Evolutionary conservation across 2,797 vertebrate species (phyloP), one percentile per base, ranked within the genome.

Genomic region (Clarias pachynema): DNA sequence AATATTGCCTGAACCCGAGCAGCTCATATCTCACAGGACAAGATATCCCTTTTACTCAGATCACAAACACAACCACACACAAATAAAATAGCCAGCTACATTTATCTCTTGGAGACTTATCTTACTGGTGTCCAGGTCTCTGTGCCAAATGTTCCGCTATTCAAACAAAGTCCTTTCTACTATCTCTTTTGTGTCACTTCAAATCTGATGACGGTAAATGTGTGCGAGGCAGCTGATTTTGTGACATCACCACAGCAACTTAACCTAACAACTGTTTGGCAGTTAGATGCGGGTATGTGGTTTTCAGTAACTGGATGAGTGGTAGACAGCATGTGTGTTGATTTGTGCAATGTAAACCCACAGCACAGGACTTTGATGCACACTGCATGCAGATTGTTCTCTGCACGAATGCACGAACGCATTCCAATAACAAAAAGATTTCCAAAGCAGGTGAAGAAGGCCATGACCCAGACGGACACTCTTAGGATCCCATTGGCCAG

Each of bases 321-420:
- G 44, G 44, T 44, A 65, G 3, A 75, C 12, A 26, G 16, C 16
- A 12, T 56, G 16, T 75, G 49, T 56, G 49, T 8, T 53, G 4
- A n/a, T 56, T 29, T 74, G n/a, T 53, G 40, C 15, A 74, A 56
- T 75, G n/a, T 56, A 60, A 90, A 96, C 96, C 96, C 93, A 96
- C 95, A 97, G 90, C 96, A 97, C 62, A 97, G 94, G 85, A 96
- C 94, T 93, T 97, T 97, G 92, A 97, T 97, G 92, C 96, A 96
- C 89, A 90, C 93, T 2, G 96, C 94, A 16, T 97, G 96, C 60
- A 92, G 94, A 82, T 94, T 94, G 88, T 97, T 97, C 92, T 97
- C 96, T 0, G 96, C 95, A 84, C 93, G 94, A 88, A 97, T 95
- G 89, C 96, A 91, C 0, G 96, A 97, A 89, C 96, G 95, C 96